These are phyloP conservation scores for Garra rufa DNA, from an alignment of 2,113 vertebrate genomes.

Conservation along the genomic window DNA sequence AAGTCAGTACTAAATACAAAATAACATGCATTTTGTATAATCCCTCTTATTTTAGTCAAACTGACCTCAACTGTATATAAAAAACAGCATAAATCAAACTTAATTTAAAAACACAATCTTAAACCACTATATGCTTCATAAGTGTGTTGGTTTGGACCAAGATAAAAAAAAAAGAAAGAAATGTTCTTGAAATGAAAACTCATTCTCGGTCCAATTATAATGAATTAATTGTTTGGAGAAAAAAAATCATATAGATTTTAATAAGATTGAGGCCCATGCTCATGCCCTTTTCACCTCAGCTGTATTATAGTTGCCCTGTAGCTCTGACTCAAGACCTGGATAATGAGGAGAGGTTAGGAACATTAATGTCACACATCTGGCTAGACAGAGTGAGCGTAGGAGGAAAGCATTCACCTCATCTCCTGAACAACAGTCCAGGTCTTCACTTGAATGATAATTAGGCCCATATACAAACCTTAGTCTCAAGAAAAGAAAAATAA, in stretches of 20 bases:
- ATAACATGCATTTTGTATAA: too few species aligned
- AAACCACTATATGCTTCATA: too few species aligned
- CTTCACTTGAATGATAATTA: slow-evolving; percentile 38
- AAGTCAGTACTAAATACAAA: too few species aligned
- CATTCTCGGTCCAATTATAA: not conserved
- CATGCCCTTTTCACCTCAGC: not conserved
- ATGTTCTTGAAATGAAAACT: slow-evolving; percentile 1
- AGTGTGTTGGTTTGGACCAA: not conserved
- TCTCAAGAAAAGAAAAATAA: not conserved
- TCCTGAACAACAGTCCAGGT: not conserved
- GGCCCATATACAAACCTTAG: not conserved
- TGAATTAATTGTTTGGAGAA: not conserved
- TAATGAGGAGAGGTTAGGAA: slow-evolving; percentile 34
- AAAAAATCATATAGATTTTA: not conserved
- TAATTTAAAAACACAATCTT: too few species aligned
- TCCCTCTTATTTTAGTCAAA: too few species aligned
- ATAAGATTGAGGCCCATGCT: not conserved
- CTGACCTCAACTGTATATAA: too few species aligned
- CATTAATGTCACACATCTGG: slow-evolving; percentile 4
- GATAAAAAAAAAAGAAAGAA: not conserved
- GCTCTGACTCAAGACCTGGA: not conserved
- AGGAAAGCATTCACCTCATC: slow-evolving; percentile 29
- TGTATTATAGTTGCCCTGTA: not conserved
- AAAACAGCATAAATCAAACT: too few species aligned
- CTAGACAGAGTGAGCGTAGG: slow-evolving; percentile 14